These are phyloP conservation scores for Brachionus rotundiformis DNA, from an alignment of 1,140 invertebrate species.

Conservation along the genomic window DNA sequence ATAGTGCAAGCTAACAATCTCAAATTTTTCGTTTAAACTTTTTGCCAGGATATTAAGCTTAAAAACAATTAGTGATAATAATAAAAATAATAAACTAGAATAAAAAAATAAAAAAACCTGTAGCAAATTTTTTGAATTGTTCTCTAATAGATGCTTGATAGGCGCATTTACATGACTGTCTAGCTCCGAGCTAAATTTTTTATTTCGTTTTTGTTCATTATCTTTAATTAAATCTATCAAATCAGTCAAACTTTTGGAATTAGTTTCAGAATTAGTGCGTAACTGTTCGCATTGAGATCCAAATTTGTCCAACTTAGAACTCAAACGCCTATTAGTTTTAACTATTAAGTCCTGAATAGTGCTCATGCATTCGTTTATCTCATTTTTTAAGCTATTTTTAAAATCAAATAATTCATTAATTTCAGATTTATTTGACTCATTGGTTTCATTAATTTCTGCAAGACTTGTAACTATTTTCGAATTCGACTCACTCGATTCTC, in stretches of 20 bases:
- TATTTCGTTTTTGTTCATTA: not conserved
- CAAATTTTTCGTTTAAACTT: constrained; percentile 26
- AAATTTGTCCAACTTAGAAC: not conserved
- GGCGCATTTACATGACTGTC: not conserved
- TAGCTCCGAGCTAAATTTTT: not conserved
- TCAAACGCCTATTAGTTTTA: not conserved
- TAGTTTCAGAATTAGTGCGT: not conserved
- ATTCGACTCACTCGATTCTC: not conserved
- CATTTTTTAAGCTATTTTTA: not conserved
- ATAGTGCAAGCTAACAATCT: not conserved
- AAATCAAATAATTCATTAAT: not conserved
- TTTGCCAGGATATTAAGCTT: constrained; percentile 2
- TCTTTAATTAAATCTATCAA: not conserved
- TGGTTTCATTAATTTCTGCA: not conserved
- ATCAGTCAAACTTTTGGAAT: not conserved
- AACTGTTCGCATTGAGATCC: not conserved
- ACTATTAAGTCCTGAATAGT: not conserved
- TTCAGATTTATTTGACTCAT: not conserved
- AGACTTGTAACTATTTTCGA: not conserved
- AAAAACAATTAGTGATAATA: not conserved
- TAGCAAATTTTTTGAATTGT: not conserved
- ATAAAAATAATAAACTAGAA: too few relatives aligned
- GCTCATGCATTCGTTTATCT: not conserved
- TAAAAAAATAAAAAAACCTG: not conserved
- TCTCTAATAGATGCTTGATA: not conserved